Evolutionary conservation across 2,797 vertebrate species (phyloP), one percentile per base, ranked within the genome.

Genomic region (Psittacula echo): DNA sequence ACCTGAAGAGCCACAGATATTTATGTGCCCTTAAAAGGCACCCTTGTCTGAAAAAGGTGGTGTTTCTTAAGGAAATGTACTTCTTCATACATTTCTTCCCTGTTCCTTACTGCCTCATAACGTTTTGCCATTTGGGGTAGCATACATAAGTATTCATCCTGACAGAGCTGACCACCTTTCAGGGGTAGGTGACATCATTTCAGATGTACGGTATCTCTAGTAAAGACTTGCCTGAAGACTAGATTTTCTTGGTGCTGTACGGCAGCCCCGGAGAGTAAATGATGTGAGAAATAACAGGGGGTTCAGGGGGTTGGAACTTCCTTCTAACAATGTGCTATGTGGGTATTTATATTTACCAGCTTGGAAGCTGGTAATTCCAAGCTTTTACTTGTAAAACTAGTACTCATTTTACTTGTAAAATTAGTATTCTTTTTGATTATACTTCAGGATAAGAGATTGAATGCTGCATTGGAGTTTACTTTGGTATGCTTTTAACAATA

Each of bases 81-180:
- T 67, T 86, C 29, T 77, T 68, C 7, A 21, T 58, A 18, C 7
- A 26, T 37, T 44, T 22, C 37, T n/a, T 9, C 42, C 42, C 21
- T 20, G 3, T 2, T 56, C 5, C 11, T n/a, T 17, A 16, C 16
- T 2, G 3, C 18, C 13, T 29, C 27, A 11, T 6, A 24, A 7
- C 7, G 7, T 87, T 73, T 21, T 86, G 44, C n/a, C 4, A 1
- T 86, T 86, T 81, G 53, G 88, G 70, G 12, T 23, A 45, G 19
- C 37, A 8, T 48, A 6, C 13, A 41, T 72, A 39, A 58, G 56
- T 34, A 30, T 81, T 77, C 24, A 71, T 86, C 34, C 50, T 45
- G 32, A 41, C 50, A 61, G 71, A 74, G 26, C 51, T 39, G 48
- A 47, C 42, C 53, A 27, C 1, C 0, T 87, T 75, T 85, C 30